phyloP scores from a whole-genome alignment of 1,140 invertebrate species.

The Chironomus tepperi region DNA sequence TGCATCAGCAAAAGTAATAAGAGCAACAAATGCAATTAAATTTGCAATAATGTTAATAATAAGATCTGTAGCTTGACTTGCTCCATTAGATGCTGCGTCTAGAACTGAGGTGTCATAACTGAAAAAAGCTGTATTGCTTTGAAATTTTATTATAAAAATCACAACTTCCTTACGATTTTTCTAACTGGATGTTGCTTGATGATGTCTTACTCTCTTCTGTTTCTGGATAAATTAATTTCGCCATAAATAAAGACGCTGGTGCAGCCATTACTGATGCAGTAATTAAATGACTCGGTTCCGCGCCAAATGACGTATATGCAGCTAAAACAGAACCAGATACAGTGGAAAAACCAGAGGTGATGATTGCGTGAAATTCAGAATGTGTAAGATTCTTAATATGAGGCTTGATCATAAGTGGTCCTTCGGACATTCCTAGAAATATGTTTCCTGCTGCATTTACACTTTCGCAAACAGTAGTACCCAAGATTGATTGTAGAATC shows the following conservation, averaged over 20 bases:
- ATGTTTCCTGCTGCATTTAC: conserved; percentile 81
- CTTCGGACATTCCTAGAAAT: conserved; percentile 85
- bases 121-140: conserved; percentile 31
- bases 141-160: conserved; percentile 17
- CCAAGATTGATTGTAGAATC: conserved; percentile 60
- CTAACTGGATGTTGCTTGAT: conserved; percentile 52
- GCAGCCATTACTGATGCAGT: conserved; percentile 94
- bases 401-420: conserved; percentile 78
- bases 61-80: conserved; percentile 68
- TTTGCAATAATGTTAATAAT: conserved; percentile 84
- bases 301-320: conserved; percentile 85
- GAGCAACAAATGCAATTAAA: conserved; percentile 82
- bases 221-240: conserved; percentile 90
- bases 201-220: conserved; percentile 64
- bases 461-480: conserved; percentile 86
- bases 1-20: conserved; percentile 74
- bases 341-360: conserved; percentile 90
- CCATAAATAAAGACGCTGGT: conserved; percentile 76
- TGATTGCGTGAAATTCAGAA: conserved; percentile 87
- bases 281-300: conserved; percentile 69
- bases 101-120: conserved; percentile 74
- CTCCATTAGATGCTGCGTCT: conserved; percentile 84
- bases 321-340: conserved; percentile 88
- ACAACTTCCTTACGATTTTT: conserved; percentile 48
- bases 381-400: conserved; percentile 69